A percentile compares a stretch with the other conserved stretches of the same genome.
These are phyloP conservation scores for Drosophila chauvacae DNA, from an alignment of 1,140 invertebrate genomes.

Conservation along the genomic window DNA sequence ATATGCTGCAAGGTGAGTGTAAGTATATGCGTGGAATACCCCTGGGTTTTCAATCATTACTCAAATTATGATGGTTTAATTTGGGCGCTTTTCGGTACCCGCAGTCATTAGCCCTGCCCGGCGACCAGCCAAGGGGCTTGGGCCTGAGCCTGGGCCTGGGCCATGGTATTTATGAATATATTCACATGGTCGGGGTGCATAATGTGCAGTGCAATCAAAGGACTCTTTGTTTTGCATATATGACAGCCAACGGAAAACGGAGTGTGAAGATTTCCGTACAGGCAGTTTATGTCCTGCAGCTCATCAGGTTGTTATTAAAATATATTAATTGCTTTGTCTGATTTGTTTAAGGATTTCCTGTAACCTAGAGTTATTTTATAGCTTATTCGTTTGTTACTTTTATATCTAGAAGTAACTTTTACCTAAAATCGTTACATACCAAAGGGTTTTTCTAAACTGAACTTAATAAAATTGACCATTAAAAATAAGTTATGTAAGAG, in stretches of 20 bases:
- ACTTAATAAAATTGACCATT: background rate
- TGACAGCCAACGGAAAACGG: slow-evolving; percentile 2
- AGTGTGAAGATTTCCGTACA: slow-evolving; percentile 6
- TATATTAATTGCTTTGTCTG: background rate
- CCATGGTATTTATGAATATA: background rate
- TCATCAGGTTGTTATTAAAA: background rate
- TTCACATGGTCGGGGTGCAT: slow-evolving; percentile 50
- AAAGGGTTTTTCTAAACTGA: background rate
- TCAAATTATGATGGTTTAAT: slow-evolving; percentile 81
- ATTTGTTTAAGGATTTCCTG: background rate
- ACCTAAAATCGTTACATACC: background rate
- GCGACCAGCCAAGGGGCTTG: background rate
- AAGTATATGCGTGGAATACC: slow-evolving; percentile 60
- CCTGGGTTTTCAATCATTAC: slow-evolving; percentile 82
- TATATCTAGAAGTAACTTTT: background rate
- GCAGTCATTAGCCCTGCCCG: slow-evolving; percentile 65
- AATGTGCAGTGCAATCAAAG: slow-evolving; percentile 68
- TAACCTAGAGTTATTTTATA: background rate
- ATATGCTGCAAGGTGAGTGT: slow-evolving; percentile 13
- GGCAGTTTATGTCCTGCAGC: background rate
- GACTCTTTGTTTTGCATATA: slow-evolving; percentile 62
- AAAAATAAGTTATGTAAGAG: too few species aligned
- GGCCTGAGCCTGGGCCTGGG: background rate
- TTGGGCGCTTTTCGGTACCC: slow-evolving; percentile 62
- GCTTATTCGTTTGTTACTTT: background rate